Conservation (phyloP, 2,113 vertebrate genomes). For the Leuciscus idus region DNA sequence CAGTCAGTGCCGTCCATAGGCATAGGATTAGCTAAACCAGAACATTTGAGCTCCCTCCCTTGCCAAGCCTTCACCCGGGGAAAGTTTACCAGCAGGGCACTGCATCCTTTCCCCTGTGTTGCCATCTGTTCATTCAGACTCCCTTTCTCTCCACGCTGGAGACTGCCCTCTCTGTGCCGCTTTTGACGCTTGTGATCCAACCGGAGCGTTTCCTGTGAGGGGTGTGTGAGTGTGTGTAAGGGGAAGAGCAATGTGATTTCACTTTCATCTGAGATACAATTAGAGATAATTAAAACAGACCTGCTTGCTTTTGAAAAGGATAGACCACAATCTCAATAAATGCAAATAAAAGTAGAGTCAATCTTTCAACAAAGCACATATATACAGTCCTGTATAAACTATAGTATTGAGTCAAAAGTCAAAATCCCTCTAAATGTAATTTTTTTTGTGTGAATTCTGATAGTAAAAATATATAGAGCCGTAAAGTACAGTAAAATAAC, state of each 20-base stretch:
- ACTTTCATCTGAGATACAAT: constrained; percentile 32
- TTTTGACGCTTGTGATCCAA: constrained; percentile 51
- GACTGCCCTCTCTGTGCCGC: constrained; percentile 42
- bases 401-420: not conserved
- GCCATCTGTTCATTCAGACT: constrained; percentile 55
- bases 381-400: not conserved
- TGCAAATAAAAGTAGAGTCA: not conserved
- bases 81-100: constrained; percentile 55
- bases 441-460: not conserved
- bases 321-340: not conserved
- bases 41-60: constrained; percentile 47
- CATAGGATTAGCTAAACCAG: constrained; percentile 39
- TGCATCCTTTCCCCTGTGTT: constrained; percentile 51
- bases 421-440: not conserved
- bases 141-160: constrained; percentile 42
- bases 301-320: constrained; percentile 17
- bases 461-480: not conserved
- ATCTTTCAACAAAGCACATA: not conserved
- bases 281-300: constrained; percentile 21
- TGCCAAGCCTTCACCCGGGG: constrained; percentile 44
- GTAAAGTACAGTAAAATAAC: not conserved
- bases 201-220: constrained; percentile 47
- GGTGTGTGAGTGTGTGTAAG: constrained; percentile 14
- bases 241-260: constrained; percentile 14
- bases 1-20: not conserved